Conservation (phyloP, 2,113 vertebrate genomes). For the Salvelinus sp. region DNA sequence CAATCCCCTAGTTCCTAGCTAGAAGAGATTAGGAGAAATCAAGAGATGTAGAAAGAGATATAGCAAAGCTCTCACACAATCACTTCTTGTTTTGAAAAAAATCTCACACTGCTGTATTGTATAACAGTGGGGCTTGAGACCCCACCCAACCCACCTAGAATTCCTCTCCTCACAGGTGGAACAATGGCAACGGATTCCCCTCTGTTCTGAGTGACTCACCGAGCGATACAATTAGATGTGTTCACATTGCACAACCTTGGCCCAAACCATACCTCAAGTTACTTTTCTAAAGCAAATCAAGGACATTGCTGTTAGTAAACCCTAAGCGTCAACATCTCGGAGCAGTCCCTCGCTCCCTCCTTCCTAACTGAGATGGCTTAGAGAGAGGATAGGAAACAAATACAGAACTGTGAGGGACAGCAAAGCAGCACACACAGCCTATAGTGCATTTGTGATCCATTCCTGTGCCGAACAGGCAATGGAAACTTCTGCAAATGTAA, state of each 20-base stretch:
- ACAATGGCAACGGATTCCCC: conserved; percentile 48
- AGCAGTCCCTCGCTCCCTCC: conserved; percentile 45
- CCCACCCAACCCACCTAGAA: conserved; percentile 52
- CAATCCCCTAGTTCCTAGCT: neutral
- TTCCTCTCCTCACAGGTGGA: conserved; percentile 54
- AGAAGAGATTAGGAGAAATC: conserved; percentile 14
- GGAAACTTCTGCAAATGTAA: conserved; percentile 82
- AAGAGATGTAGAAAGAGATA: neutral
- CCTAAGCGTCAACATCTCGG: conserved; percentile 68
- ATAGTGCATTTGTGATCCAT: conserved; percentile 68
- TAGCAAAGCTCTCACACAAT: conserved; percentile 13
- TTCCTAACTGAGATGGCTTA: conserved; percentile 38
- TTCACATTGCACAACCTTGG: conserved; percentile 52
- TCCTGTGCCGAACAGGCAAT: conserved; percentile 73
- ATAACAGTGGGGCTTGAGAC: conserved; percentile 4
- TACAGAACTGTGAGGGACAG: conserved; percentile 27
- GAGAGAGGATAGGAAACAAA: conserved; percentile 47
- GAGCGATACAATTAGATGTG: conserved; percentile 54
- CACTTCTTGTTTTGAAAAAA: conserved; percentile 43
- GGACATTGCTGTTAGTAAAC: conserved; percentile 77
- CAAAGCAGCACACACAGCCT: conserved; percentile 43
- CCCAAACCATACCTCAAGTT: conserved; percentile 48
- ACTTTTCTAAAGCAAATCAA: conserved; percentile 69
- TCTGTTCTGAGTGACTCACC: conserved; percentile 42
- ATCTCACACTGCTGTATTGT: conserved; percentile 23